Conservation (phyloP, 2,113 vertebrate genomes). For the Myrmophylax atrothorax region DNA sequence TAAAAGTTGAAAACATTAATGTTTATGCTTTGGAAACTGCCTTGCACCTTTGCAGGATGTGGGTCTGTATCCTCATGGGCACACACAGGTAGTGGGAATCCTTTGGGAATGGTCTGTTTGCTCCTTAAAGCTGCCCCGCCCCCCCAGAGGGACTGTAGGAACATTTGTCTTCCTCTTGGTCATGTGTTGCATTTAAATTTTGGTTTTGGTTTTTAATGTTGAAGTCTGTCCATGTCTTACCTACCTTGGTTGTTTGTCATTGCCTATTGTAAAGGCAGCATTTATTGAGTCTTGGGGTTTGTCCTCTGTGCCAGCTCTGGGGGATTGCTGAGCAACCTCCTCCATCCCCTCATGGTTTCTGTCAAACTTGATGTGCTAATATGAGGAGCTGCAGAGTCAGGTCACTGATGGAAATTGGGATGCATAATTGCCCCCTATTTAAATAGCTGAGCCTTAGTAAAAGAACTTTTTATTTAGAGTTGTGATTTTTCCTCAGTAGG, state of each 20-base stretch:
- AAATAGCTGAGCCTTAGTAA: background rate
- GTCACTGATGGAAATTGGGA: background rate
- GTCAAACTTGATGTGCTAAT: background rate
- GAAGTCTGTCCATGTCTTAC: background rate
- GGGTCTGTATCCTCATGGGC: background rate
- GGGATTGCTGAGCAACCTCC: background rate
- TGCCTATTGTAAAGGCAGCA: background rate
- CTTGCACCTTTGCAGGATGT: background rate
- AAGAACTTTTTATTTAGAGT: background rate
- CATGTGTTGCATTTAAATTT: background rate
- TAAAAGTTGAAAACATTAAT: background rate
- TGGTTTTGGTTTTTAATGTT: background rate
- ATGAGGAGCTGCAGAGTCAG: background rate
- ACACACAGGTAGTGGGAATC: fast-evolving
- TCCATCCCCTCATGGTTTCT: fast-evolving
- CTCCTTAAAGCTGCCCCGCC: background rate
- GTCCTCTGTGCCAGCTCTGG: background rate
- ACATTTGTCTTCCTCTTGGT: background rate
- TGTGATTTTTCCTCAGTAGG: background rate
- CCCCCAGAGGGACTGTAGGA: background rate
- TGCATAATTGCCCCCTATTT: background rate
- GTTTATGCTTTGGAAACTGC: background rate
- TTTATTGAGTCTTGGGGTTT: background rate
- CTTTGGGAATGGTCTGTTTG: background rate
- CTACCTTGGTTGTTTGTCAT: background rate